Evolutionary conservation across 2,113 vertebrate species (phyloP), one percentile per base, ranked within the genome.

Genomic region (Tricholaema leucomelas): DNA sequence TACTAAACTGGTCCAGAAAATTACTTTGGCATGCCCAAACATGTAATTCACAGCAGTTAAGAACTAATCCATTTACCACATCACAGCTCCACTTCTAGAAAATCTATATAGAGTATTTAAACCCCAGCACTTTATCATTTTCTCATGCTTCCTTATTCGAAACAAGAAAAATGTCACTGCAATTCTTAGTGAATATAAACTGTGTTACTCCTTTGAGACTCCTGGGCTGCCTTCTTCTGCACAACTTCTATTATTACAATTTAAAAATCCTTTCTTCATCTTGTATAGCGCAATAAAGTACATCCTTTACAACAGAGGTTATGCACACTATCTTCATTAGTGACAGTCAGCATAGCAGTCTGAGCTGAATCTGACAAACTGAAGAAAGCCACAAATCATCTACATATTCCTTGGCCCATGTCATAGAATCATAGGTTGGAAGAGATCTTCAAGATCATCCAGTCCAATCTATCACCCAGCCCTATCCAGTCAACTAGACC

Each of bases 1-100:
- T 87, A 86, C 72, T 92, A 87, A 94, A 93, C 15, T 23, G 14
- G 42, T 77, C 86, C 85, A 65, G 80, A 67, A 81, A 90, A 92
- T 93, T 44, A 54, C n/a, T 81, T 95, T 79, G 73, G 36, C 10
- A 5, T 83, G 65, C 40, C 50, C 55, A 83, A 96, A 81, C 46
- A 66, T 19, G 9, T 82, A 85, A 92, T 92, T 94, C 95, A 25
- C n/a, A 40, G 35, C 67, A 83, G 74, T 84, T 70, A 92, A 86
- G 77, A 88, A 60, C 74, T 86, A 67, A 76, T 88, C 54, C 44
- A 24, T 90, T 92, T 92, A 74, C 69, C 87, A 60, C 72, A 76
- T 54, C 31, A 84, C 58, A 61, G 17, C 10, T 91, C 60, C 14
- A 33, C 76, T 91, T 92, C 50, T 55, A 84, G 85, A 93, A 78